Percentiles rank a stretch among this genome's conserved stretches.
Conservation (phyloP, 1,140 invertebrate species). For the Achatina immaculata region DNA sequence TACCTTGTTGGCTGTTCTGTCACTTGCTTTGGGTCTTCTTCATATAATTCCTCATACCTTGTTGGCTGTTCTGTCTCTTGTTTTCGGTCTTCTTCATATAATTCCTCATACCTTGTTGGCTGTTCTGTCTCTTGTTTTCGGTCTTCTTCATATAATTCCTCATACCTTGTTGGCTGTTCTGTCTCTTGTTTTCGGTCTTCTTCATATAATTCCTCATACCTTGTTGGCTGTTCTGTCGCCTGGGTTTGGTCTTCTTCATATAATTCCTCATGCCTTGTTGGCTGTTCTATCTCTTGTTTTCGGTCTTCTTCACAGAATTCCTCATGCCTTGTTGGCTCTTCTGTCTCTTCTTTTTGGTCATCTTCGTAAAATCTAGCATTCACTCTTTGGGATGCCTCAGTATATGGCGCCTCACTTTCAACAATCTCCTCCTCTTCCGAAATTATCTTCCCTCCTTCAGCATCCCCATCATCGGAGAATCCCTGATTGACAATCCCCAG, state of each 20-base stretch:
- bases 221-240: neutral
- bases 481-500: conserved; percentile 15
- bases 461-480: conserved; percentile 17
- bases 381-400: neutral
- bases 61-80: neutral
- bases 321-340: neutral
- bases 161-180: neutral
- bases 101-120: too few species aligned
- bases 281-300: neutral
- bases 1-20: neutral
- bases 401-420: neutral
- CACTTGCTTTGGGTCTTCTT: neutral
- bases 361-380: neutral
- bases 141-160: neutral
- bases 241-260: neutral
- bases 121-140: neutral
- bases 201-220: neutral
- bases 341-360: neutral
- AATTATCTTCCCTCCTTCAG: neutral
- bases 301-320: neutral
- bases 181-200: neutral
- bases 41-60: too few species aligned
- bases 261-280: too few species aligned
- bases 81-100: neutral
- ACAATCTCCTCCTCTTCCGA: neutral